phyloP scores from a whole-genome alignment of 2,113 vertebrate genomes.

The Telmatochromis bifrenatus region DNA sequence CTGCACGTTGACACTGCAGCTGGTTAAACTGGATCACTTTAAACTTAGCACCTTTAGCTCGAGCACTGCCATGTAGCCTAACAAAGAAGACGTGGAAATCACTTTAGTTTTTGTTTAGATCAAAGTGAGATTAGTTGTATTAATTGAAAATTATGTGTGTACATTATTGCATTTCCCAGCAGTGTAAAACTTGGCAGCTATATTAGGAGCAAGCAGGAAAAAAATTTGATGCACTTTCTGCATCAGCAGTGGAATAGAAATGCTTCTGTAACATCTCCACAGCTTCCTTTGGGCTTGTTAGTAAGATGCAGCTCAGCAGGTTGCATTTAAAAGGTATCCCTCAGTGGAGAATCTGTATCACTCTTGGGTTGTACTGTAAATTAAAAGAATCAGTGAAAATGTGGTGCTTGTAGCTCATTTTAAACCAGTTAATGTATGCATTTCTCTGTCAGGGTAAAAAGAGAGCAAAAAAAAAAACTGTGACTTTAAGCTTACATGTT shows the following conservation, averaged over 20 bases:
- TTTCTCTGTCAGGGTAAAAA: not conserved
- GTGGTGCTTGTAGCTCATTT: not conserved
- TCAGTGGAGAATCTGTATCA: not conserved
- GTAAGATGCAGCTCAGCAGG: not conserved
- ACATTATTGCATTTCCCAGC: not conserved
- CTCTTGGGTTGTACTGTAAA: not conserved
- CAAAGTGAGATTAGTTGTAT: not conserved
- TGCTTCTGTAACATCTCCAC: not conserved
- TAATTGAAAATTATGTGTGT: not conserved
- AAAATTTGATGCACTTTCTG: accelerated
- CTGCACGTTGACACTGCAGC: not conserved
- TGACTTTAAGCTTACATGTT: not conserved
- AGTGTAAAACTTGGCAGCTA: not conserved
- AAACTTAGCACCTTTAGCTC: accelerated
- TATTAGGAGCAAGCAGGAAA: not conserved
- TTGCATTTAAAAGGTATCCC: accelerated
- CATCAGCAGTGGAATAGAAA: not conserved
- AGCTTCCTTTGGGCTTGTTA: not conserved
- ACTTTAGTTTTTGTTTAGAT: accelerated
- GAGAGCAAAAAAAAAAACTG: not conserved
- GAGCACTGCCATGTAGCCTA: not conserved
- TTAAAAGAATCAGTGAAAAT: not conserved
- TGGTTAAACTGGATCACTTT: not conserved
- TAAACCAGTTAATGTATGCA: not conserved
- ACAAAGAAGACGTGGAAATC: not conserved